phyloP scores from a whole-genome alignment of 1,140 invertebrate species.

The Drosophila bocki region DNA sequence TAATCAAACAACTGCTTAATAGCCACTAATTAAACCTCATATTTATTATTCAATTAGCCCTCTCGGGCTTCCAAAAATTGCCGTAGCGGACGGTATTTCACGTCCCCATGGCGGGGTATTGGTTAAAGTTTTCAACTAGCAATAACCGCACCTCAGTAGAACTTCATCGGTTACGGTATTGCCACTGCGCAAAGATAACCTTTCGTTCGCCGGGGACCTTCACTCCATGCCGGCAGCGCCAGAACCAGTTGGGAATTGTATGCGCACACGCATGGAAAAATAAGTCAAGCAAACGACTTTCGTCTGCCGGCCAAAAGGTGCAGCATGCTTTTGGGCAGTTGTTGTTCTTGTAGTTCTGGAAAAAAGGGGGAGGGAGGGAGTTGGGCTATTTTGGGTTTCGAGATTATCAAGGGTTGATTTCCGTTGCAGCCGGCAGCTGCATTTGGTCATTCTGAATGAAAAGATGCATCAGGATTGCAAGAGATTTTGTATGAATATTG shows the following conservation, averaged over 20 bases:
- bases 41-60: conserved; percentile 79
- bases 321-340: conserved; percentile 58
- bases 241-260: conserved; percentile 72
- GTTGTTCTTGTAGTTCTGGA: conserved; percentile 14
- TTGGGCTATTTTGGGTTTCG: not conserved
- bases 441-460: not conserved
- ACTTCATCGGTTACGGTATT: conserved; percentile 78
- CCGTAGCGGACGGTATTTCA: conserved; percentile 95
- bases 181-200: conserved; percentile 86
- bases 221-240: conserved; percentile 27
- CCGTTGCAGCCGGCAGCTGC: not conserved
- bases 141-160: conserved; percentile 79
- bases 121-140: conserved; percentile 83
- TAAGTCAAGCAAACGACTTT: conserved; percentile 9
- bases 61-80: conserved; percentile 92
- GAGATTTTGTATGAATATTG: not conserved
- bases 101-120: conserved; percentile 88
- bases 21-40: not conserved
- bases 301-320: conserved; percentile 8
- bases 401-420: conserved; percentile 5
- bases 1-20: not conserved
- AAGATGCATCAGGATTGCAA: not conserved
- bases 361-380: not conserved
- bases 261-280: conserved; percentile 25
- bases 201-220: accelerated